Evolutionary conservation across 2,888 invertebrate genomes (phyloP), one percentile per base, ranked within the genome.

Genomic region (Apodemia mormo): DNA sequence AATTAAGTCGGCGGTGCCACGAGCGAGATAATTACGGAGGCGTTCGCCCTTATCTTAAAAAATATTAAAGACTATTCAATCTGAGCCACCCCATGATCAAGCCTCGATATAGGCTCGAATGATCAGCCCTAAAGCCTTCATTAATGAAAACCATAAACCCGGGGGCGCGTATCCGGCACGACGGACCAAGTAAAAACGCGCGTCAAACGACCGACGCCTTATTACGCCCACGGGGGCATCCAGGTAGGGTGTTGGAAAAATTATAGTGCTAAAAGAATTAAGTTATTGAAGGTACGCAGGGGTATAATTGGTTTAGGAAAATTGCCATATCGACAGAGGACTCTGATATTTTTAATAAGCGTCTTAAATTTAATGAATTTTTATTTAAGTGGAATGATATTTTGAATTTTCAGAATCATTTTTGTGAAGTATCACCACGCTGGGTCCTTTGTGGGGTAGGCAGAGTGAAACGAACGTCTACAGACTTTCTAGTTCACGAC

Each of bases 61-160:
- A 85, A 84, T 73, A 77, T 77, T 74, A 74, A 75, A 74, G 76
- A 74, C 77, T 73, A 75, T 77, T 75, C 77, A 78, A 79, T 79
- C 74, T 74, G 70, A 66, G 71, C 76, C 85, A 83, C 85, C 86
- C 86, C 83, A 82, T 82, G 85, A 85, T 82, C 83, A 82, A 82
- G 82, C 81, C 80, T 80, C 81, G 81, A 81, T 82, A 84, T 79
- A 79, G 85, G 81, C 82, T 84, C 83, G 85, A 87, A 86, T 85
- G 89, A 90, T 90, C 90, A 85, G 89, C 87, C 90, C 86, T 80
- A 84, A 80, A 85, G 92, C 89, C 88, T 88, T 90, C 90, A 89
- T 90, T 91, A 91, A 91, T 89, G 89, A 86, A 88, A 87, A 86
- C 87, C 89, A 85, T 88, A 86, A 88, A 89, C 76, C 78, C 77